Percentiles rank a stretch among this genome's conserved stretches.
Conservation (phyloP, 2,888 invertebrate genomes). For the Phyllotreta cruciferae region DNA sequence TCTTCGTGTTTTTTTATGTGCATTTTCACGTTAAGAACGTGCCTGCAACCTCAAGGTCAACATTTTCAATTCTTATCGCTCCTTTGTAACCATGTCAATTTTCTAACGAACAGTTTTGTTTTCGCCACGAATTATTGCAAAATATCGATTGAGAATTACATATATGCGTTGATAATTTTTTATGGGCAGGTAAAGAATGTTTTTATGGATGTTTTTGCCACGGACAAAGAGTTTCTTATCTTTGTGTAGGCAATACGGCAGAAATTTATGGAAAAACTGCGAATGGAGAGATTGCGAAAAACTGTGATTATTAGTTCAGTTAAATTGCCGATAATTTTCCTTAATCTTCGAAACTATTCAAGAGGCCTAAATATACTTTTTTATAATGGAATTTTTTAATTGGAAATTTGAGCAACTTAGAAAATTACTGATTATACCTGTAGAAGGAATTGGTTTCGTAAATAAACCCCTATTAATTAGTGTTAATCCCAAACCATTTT, state of each 20-base stretch:
- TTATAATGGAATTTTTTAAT: too few relatives aligned
- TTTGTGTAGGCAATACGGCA: constrained; percentile 23
- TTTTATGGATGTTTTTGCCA: constrained; percentile 23
- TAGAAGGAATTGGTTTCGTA: background rate
- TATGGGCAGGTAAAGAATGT: constrained; percentile 27
- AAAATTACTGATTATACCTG: too few relatives aligned
- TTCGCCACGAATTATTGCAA: constrained; percentile 34
- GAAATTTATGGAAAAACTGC: constrained; percentile 9
- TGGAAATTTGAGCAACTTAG: too few relatives aligned
- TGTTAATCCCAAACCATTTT: too few relatives aligned
- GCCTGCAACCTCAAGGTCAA: constrained; percentile 26
- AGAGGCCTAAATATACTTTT: too few relatives aligned
- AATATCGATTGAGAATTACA: constrained; percentile 30
- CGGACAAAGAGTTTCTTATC: constrained; percentile 30
- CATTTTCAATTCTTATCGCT: constrained; percentile 32
- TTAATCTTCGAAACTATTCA: too few relatives aligned
- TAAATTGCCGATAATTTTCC: too few relatives aligned
- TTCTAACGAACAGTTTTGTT: constrained; percentile 24
- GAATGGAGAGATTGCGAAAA: constrained; percentile 9
- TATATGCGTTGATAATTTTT: constrained; percentile 28
- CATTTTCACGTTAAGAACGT: constrained; percentile 19
- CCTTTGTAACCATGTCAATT: constrained; percentile 26
- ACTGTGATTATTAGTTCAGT: too few relatives aligned
- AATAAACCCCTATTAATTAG: too few relatives aligned
- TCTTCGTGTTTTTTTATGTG: constrained; percentile 15